These are phyloP conservation scores for Agonopterix subpropinquella DNA, from an alignment of 2,888 invertebrate species.

Conservation along the genomic window DNA sequence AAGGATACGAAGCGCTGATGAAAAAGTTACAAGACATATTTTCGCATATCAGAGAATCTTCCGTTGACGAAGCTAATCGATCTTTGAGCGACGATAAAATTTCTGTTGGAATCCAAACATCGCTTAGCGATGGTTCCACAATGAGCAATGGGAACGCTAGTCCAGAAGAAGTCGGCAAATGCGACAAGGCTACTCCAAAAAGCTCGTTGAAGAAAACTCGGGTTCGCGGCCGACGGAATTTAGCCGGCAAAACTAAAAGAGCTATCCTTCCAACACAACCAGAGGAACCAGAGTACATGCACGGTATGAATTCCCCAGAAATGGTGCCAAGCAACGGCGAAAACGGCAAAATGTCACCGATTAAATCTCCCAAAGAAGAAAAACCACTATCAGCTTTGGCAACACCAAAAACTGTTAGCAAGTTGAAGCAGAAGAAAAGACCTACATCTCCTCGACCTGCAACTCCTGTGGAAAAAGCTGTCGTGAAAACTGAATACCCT, in stretches of 20 bases:
- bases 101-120: constrained; percentile 58
- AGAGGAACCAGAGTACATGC: constrained; percentile 62
- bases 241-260: constrained; percentile 60
- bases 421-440: constrained; percentile 57
- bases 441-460: constrained; percentile 62
- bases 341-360: constrained; percentile 40
- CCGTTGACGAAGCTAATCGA: constrained; percentile 42
- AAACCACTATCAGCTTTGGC: constrained; percentile 47
- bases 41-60: constrained; percentile 49
- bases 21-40: constrained; percentile 65
- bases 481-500: constrained; percentile 49
- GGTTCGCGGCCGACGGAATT: constrained; percentile 58
- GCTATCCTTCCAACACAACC: constrained; percentile 58
- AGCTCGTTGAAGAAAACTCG: constrained; percentile 66
- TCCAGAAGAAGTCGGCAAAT: constrained; percentile 56
- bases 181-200: constrained; percentile 68
- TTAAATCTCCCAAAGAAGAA: constrained; percentile 57
- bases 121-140: constrained; percentile 37
- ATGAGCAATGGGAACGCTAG: constrained; percentile 63
- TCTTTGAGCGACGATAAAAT: constrained; percentile 55
- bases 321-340: constrained; percentile 62
- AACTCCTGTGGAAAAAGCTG: constrained; percentile 55
- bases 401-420: constrained; percentile 62
- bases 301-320: constrained; percentile 67
- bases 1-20: constrained; percentile 59